Evolutionary conservation across 2,113 vertebrate genomes (phyloP).

Genomic region (Cyprinodon brontotheroides): DNA sequence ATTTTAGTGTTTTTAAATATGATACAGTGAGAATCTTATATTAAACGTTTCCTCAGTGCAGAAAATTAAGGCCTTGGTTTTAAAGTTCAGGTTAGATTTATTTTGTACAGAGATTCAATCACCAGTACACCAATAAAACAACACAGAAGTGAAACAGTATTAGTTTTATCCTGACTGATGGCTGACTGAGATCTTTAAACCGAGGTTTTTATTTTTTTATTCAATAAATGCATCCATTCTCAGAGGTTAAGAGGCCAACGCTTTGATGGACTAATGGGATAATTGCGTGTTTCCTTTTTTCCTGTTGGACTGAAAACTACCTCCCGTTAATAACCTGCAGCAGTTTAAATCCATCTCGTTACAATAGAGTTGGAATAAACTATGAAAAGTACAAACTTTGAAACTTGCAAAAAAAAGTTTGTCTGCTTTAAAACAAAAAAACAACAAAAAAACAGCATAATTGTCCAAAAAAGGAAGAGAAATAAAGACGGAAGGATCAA

Average conservation of each 20-base stretch:
- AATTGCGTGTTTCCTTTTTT: background rate
- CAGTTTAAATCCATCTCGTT: background rate
- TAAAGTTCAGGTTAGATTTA: background rate
- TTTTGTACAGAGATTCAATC: background rate
- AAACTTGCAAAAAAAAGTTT: too few relatives aligned
- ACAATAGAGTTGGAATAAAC: too few relatives aligned
- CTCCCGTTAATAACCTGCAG: background rate
- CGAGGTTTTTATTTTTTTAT: background rate
- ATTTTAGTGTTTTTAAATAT: background rate
- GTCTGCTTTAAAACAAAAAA: too few relatives aligned
- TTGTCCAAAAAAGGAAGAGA: background rate
- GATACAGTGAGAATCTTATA: background rate
- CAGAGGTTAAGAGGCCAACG: too few relatives aligned
- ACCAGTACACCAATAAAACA: background rate
- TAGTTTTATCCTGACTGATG: background rate
- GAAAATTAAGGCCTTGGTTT: background rate
- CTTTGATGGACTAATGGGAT: background rate
- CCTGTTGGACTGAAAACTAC: background rate
- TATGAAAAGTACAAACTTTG: too few relatives aligned
- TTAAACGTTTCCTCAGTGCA: background rate
- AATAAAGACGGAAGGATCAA: background rate
- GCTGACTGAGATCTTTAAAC: too few relatives aligned
- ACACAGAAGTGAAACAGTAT: background rate
- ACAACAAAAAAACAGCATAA: background rate
- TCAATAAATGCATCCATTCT: too few relatives aligned